phyloP scores from a whole-genome alignment of 2,113 vertebrate species.

The Phoenicopterus ruber region DNA sequence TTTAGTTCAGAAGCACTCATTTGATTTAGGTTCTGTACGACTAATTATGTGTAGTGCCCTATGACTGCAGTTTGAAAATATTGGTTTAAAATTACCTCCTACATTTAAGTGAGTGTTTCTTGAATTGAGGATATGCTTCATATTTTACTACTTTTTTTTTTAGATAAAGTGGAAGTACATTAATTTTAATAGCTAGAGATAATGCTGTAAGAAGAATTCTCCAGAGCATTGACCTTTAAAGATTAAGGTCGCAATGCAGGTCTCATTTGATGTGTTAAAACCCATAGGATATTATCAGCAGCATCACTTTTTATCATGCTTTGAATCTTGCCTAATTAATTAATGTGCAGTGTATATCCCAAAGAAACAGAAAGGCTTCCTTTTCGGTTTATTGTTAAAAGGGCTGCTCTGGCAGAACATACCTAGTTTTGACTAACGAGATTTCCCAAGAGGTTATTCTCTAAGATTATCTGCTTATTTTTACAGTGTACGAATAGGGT shows the following conservation, averaged over 20 bases:
- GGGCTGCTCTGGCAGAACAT: not conserved
- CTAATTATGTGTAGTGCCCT: not conserved
- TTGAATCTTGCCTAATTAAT: not conserved
- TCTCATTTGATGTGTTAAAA: not conserved
- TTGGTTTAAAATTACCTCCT: slow-evolving; percentile 13
- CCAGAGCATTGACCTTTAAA: not conserved
- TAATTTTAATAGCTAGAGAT: not conserved
- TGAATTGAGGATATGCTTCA: not conserved
- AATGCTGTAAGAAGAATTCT: not conserved
- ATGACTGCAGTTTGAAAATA: not conserved
- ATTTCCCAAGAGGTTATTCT: not conserved
- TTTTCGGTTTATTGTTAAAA: not conserved
- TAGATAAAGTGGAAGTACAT: not conserved
- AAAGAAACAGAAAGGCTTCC: not conserved
- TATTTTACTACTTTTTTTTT: not conserved
- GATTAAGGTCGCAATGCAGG: not conserved
- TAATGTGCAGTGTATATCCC: not conserved
- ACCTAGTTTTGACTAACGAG: not conserved
- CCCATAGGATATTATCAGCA: not conserved
- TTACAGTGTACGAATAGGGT: not conserved
- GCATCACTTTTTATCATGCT: not conserved
- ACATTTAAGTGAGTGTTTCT: not conserved
- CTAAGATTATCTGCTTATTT: slow-evolving; percentile 3
- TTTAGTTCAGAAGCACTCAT: not conserved
- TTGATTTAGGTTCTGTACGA: not conserved